These are phyloP conservation scores for Mastacembelus armatus DNA, from an alignment of 2,797 vertebrate species.

Conservation along the genomic window DNA sequence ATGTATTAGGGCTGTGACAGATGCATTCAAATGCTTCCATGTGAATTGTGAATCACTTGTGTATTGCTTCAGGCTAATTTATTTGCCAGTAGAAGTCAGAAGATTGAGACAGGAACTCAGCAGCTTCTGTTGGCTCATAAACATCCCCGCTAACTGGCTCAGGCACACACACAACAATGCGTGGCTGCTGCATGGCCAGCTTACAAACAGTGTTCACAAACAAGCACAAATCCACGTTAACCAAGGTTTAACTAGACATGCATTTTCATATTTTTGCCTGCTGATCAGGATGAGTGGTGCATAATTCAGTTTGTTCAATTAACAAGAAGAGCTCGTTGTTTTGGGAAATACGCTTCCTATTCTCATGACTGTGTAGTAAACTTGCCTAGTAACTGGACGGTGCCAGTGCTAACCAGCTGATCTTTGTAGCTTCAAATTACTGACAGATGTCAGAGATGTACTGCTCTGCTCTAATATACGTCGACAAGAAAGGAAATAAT, in stretches of 20 bases:
- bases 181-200: slow-evolving; percentile 17
- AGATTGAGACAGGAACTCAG: slow-evolving; percentile 16
- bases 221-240: slow-evolving; percentile 22
- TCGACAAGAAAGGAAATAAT: too few relatives aligned
- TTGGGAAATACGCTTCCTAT: slow-evolving; percentile 17
- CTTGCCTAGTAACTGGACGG: too few relatives aligned
- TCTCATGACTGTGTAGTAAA: too few relatives aligned
- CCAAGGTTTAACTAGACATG: slow-evolving; percentile 22
- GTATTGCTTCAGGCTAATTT: slow-evolving; percentile 34
- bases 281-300: neutral
- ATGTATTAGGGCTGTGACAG: slow-evolving; percentile 39
- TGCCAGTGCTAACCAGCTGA: too few relatives aligned
- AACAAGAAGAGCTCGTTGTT: neutral
- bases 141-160: slow-evolving; percentile 32
- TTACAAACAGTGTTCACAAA: slow-evolving; percentile 39
- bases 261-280: slow-evolving; percentile 12
- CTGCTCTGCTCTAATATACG: too few relatives aligned
- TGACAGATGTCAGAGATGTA: too few relatives aligned
- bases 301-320: neutral
- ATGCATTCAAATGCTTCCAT: slow-evolving; percentile 46
- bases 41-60: slow-evolving; percentile 19
- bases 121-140: slow-evolving; percentile 25
- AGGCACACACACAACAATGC: slow-evolving; percentile 19
- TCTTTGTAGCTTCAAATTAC: too few relatives aligned
- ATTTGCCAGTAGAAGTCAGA: slow-evolving; percentile 34